A percentile compares a stretch with the other conserved stretches of the same genome.
These are phyloP conservation scores for Trichechus manatus DNA, from an alignment of 2,113 vertebrate species.

Conservation along the genomic window DNA sequence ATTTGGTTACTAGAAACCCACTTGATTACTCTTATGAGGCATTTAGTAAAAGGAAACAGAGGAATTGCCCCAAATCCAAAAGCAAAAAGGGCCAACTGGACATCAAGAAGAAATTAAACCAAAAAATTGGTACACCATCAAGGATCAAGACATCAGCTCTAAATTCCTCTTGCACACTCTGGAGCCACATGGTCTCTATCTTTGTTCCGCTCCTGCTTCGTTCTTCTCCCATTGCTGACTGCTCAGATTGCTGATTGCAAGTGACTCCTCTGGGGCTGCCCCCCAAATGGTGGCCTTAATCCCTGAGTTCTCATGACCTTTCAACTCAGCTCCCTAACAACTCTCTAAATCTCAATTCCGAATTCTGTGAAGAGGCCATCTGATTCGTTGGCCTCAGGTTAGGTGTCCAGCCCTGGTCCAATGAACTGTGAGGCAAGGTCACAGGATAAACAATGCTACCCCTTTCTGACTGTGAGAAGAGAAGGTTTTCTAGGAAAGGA, in stretches of 20 bases:
- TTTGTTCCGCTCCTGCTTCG: background rate
- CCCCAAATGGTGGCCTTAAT: background rate
- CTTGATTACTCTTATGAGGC: background rate
- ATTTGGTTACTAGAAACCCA: background rate
- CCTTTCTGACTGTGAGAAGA: background rate
- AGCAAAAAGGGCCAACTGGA: background rate
- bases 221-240: background rate
- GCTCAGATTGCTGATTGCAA: background rate
- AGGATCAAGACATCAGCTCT: background rate
- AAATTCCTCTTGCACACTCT: background rate
- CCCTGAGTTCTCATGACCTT: background rate
- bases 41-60: background rate
- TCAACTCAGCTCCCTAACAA: background rate
- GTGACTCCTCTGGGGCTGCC: background rate
- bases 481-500: background rate
- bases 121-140: background rate
- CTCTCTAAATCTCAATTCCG: background rate
- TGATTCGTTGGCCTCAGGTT: background rate
- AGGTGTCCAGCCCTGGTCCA: background rate
- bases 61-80: background rate
- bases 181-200: background rate
- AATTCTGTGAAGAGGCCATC: background rate
- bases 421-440: background rate
- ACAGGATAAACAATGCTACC: background rate
- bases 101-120: background rate